Conservation (phyloP, 2,888 invertebrate genomes). For the Hyles lineata region DNA sequence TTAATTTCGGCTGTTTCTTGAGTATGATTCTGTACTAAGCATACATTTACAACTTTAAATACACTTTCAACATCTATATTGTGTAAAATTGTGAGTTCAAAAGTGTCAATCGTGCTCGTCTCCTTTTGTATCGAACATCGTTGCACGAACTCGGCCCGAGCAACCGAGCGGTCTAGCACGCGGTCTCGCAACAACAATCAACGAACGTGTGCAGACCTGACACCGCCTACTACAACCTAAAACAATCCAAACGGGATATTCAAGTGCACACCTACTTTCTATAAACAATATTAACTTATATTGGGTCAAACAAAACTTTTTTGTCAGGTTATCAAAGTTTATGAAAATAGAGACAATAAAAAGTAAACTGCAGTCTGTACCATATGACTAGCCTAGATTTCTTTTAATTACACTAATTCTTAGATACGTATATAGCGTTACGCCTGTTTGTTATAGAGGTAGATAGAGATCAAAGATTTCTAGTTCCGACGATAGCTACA, state of each 20-base stretch:
- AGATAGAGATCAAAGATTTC: too few species aligned
- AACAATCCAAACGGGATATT: conserved; percentile 33
- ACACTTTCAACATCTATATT: background rate
- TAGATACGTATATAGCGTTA: too few species aligned
- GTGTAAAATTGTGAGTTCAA: conserved; percentile 54
- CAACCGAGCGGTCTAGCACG: conserved; percentile 35
- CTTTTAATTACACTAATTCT: too few species aligned
- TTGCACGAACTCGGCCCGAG: conserved; percentile 65
- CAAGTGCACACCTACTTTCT: conserved; percentile 31
- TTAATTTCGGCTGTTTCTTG: too few species aligned
- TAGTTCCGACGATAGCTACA: too few species aligned
- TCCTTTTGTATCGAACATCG: conserved; percentile 73
- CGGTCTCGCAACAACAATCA: conserved; percentile 32
- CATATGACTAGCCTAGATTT: too few species aligned
- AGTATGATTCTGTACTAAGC: background rate
- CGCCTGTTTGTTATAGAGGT: too few species aligned
- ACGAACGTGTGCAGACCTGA: conserved; percentile 13
- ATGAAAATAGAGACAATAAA: background rate
- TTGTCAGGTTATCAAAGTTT: background rate
- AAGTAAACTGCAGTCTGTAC: background rate
- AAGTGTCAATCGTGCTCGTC: conserved; percentile 72
- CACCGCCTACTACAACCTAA: conserved; percentile 30
- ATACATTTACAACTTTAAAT: background rate
- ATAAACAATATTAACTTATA: background rate
- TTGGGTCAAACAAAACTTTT: background rate